phyloP scores from a whole-genome alignment of 2,113 vertebrate genomes.

The Nansenia antarctica region DNA sequence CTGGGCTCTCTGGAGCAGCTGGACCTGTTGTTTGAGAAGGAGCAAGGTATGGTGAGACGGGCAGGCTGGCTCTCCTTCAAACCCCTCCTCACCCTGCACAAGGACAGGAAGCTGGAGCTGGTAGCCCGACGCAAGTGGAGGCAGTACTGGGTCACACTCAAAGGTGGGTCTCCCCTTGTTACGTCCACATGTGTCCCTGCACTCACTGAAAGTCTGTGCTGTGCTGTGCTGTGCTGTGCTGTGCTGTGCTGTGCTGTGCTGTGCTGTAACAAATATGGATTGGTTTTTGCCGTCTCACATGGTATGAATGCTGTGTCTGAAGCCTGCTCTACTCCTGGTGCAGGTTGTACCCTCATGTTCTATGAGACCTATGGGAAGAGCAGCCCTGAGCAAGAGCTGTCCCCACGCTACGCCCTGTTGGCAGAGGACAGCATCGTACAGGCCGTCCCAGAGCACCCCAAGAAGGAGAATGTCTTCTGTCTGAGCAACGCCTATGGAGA shows the following conservation, averaged over 20 bases:
- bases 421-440: conserved; percentile 90
- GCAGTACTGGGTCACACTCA: conserved; percentile 91
- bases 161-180: conserved; percentile 75
- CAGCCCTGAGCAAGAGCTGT: conserved; percentile 71
- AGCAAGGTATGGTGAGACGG: conserved; percentile 89
- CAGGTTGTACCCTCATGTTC: conserved; percentile 89
- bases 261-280: no score
- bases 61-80: conserved; percentile 95
- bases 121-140: conserved; percentile 87
- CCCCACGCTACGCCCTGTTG: conserved; percentile 81
- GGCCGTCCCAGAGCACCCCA: conserved; percentile 89
- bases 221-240: no score
- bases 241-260: no score
- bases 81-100: conserved; percentile 84
- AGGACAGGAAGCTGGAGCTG: conserved; percentile 88
- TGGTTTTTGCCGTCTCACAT: no score
- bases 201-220: neutral
- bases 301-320: neutral
- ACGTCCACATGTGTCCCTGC: neutral
- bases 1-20: conserved; percentile 84
- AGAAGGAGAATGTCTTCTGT: conserved; percentile 92
- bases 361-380: conserved; percentile 85
- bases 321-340: neutral
- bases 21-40: conserved; percentile 87
- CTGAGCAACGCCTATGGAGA: conserved; percentile 92